phyloP scores from a whole-genome alignment of 2,113 vertebrate species.

The Anolis sagrei region DNA sequence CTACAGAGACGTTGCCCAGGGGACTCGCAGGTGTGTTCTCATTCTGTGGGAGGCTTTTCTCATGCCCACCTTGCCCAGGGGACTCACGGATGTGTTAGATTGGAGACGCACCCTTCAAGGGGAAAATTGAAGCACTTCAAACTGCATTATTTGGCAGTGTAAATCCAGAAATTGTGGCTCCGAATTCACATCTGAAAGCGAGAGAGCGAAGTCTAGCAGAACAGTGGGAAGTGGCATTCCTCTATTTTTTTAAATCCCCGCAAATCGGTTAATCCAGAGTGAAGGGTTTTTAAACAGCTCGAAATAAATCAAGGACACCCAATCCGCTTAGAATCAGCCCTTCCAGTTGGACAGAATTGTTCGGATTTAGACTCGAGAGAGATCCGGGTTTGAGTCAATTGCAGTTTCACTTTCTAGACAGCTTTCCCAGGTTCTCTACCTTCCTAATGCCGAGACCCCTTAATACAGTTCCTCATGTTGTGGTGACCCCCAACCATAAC shows the following conservation, averaged over 20 bases:
- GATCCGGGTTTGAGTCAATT: too few species aligned
- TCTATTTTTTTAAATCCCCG: not conserved
- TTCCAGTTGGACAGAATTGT: not conserved
- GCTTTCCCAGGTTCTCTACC: too few species aligned
- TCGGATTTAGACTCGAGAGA: not conserved
- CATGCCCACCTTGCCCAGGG: too few species aligned
- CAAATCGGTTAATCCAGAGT: not conserved
- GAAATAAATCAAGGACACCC: not conserved
- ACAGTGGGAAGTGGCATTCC: too few species aligned
- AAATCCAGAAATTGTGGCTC: not conserved
- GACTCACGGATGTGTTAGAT: too few species aligned
- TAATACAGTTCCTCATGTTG: too few species aligned
- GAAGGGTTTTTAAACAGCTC: not conserved
- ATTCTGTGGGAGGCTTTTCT: too few species aligned
- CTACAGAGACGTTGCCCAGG: too few species aligned
- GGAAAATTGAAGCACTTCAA: not conserved
- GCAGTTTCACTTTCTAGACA: not conserved
- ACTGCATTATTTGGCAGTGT: not conserved
- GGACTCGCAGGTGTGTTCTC: too few species aligned
- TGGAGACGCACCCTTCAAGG: not conserved
- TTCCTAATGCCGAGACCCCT: too few species aligned
- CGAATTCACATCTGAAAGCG: not conserved
- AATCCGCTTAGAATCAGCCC: not conserved
- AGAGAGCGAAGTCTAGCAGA: too few species aligned
- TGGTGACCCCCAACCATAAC: too few species aligned